Conservation (phyloP, 2,888 invertebrate species). For the Aplocera efformata region DNA sequence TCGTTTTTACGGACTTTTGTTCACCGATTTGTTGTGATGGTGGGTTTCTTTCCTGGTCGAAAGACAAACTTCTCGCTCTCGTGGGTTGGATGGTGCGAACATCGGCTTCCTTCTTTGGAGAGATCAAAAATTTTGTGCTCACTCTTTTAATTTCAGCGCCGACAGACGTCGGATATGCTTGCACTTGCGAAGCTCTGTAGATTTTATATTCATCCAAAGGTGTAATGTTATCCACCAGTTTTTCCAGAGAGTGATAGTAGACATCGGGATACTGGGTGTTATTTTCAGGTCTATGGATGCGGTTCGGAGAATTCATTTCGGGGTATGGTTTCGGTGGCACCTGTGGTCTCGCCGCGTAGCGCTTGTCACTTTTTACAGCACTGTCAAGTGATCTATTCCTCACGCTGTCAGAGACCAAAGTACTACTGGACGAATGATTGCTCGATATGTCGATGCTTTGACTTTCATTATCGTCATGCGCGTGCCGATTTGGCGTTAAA, state of each 20-base stretch:
- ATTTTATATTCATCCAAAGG: conserved; percentile 57
- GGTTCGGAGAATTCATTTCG: conserved; percentile 36
- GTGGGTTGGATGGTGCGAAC: conserved; percentile 68
- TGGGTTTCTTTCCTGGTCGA: conserved; percentile 43
- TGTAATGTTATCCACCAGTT: conserved; percentile 53
- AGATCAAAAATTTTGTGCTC: conserved; percentile 67
- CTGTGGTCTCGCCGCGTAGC: conserved; percentile 53
- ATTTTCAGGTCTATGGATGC: conserved; percentile 26
- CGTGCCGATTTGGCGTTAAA: conserved; percentile 41
- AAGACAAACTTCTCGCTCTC: conserved; percentile 65
- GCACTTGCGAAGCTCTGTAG: conserved; percentile 54
- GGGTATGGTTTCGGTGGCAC: conserved; percentile 51
- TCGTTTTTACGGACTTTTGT: conserved; percentile 22
- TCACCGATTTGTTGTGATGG: conserved; percentile 18
- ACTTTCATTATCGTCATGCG: conserved; percentile 38
- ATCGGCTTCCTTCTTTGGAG: conserved; percentile 73
- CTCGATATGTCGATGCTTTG: conserved; percentile 44
- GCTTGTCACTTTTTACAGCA: conserved; percentile 30
- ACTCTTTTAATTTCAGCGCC: conserved; percentile 74
- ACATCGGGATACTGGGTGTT: conserved; percentile 53
- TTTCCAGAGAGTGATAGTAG: conserved; percentile 70
- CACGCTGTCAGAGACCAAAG: conserved; percentile 61
- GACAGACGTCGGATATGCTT: conserved; percentile 57
- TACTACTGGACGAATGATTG: conserved; percentile 64
- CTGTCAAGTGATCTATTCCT: conserved; percentile 34